Evolutionary conservation across 2,113 vertebrate species (phyloP).

Genomic region (Eleginops maclovinus): DNA sequence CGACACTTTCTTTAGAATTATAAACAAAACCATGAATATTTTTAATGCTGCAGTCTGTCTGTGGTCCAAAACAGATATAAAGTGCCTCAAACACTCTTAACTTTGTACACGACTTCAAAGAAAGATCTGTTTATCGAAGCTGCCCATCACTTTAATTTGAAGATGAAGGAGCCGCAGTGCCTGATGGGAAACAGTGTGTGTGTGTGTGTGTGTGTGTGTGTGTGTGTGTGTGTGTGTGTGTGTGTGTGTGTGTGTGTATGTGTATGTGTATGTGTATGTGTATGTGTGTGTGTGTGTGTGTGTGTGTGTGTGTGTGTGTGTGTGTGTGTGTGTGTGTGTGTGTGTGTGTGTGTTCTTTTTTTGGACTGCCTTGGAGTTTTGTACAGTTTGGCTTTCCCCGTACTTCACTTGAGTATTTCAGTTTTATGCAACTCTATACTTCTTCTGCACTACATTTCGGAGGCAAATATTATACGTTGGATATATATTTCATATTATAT

Average conservation of each 20-base stretch:
- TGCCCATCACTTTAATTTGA: constrained; percentile 17
- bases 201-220: neutral
- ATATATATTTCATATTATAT: no score
- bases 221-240: neutral
- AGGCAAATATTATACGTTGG: neutral
- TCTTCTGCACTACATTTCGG: neutral
- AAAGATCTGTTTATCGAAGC: neutral
- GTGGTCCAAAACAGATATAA: neutral
- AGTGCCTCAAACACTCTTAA: neutral
- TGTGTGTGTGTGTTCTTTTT: neutral
- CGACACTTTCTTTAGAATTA: neutral
- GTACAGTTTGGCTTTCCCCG: neutral
- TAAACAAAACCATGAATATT: neutral
- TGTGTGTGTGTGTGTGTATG: neutral
- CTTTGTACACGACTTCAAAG: constrained; percentile 7
- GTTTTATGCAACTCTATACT: no score
- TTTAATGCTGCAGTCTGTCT: neutral
- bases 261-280: neutral
- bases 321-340: neutral
- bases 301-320: no score
- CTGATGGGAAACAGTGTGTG: neutral
- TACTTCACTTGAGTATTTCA: neutral
- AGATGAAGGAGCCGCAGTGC: constrained; percentile 7
- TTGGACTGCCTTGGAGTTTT: neutral
- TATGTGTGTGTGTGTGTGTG: no score